phyloP scores from a whole-genome alignment of 2,797 vertebrate species.

The Sphaeramia orbicularis region DNA sequence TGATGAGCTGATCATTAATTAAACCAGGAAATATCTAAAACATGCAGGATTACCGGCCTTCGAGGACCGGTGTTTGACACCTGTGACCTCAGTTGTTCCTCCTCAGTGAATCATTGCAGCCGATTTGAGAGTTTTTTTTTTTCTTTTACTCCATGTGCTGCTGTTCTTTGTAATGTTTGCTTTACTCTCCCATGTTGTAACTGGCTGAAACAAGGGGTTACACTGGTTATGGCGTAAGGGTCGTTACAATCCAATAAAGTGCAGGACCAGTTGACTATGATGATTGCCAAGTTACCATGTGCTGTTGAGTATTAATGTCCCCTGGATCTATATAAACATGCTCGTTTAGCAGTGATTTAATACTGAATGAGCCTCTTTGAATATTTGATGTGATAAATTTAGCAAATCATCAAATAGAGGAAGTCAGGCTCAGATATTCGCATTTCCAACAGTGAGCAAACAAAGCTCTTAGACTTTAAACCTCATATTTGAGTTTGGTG shows the following conservation, averaged over 20 bases:
- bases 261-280: background rate
- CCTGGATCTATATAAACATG: no score
- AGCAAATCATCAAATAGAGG: slow-evolving; percentile 2
- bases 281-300: slow-evolving; percentile 4
- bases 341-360: no score
- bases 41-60: no score
- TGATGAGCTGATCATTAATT: no score
- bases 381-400: background rate
- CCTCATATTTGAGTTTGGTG: slow-evolving; percentile 29
- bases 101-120: background rate
- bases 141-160: background rate
- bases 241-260: no score
- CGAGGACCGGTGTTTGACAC: no score
- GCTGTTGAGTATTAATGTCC: background rate
- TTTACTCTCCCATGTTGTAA: slow-evolving; percentile 17
- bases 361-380: no score
- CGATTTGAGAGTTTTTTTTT: no score
- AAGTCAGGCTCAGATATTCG: slow-evolving; percentile 3
- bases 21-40: no score
- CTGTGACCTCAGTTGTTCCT: background rate
- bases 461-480: slow-evolving; percentile 55
- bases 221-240: background rate
- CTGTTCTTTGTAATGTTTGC: slow-evolving; percentile 16
- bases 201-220: slow-evolving; percentile 19
- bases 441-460: slow-evolving; percentile 22